Base-by-base conservation (phyloP, 1,140 invertebrate genomes). In the Trichogramma pretiosum region DNA sequence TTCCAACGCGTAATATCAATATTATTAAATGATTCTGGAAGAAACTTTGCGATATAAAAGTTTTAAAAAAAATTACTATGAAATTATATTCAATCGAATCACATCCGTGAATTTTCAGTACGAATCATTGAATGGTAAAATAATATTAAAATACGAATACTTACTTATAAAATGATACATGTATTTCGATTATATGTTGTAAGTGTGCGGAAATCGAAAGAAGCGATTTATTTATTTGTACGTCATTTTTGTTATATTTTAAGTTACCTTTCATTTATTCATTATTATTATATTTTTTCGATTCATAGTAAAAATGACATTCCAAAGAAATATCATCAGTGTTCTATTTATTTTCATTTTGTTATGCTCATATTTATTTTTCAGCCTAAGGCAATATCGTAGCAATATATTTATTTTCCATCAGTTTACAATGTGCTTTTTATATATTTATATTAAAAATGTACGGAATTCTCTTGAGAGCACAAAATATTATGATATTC, bases 291-390 rank as follows among this genome's bases (percentile, higher is more conserved):
- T n/a, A 5, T 28, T 11, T 28, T 44, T 51, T 51, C 42, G 17
- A 46, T 46, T 51, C 46, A 36, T 51, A n/a, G n/a, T n/a, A n/a
- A 51, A 51, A 51, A 51, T 36, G 37, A 51, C 49, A 51, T 51
- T 51, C 49, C 49, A 51, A 51, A 51, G 49, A 51, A 24, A 26
- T 34, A 9, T 23, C 3, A 28, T 39, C 13, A 39, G 41, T 42
- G 19, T 46, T 51, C 36, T n/a, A 16, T 38, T 45, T 13, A 45
- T 45, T 34, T 41, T 45, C 48, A 36, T 41, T 50, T 36, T 18
- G 5, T 11, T 41, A n/a, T n/a, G n/a, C n/a, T n/a, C n/a, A n/a
- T n/a, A n/a, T n/a, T n/a, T n/a, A n/a, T n/a, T n/a, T n/a, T n/a
- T n/a, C n/a, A n/a, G n/a, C n/a, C n/a, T n/a, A n/a, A n/a, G n/a